Conservation (phyloP, 2,797 vertebrate genomes). For the Microcaecilia unicolor region DNA sequence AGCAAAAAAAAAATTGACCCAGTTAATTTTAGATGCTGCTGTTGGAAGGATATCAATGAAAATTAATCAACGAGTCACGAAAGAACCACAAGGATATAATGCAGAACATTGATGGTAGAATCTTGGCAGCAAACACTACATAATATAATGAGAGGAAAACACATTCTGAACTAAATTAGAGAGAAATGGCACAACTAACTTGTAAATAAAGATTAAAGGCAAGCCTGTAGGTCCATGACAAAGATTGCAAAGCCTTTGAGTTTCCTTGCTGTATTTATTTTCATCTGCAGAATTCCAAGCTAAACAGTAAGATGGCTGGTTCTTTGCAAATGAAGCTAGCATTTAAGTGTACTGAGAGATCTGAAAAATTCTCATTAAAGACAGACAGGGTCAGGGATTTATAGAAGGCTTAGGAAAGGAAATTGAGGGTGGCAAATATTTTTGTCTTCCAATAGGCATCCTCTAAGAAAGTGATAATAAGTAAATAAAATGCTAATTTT, state of each 20-base stretch:
- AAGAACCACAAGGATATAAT: constrained; percentile 36
- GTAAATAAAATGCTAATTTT: too few relatives aligned
- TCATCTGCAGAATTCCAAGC: constrained; percentile 5
- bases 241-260: constrained; percentile 19
- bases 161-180: constrained; percentile 40
- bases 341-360: too few relatives aligned
- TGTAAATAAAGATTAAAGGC: constrained; percentile 41
- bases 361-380: too few relatives aligned
- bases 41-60: constrained; percentile 49
- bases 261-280: constrained; percentile 12
- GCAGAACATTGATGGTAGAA: constrained; percentile 39
- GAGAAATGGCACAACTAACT: constrained; percentile 40
- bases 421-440: too few relatives aligned
- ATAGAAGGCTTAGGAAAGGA: too few relatives aligned
- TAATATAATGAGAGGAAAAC: constrained; percentile 45
- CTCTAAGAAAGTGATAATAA: too few relatives aligned
- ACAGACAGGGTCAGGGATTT: too few relatives aligned
- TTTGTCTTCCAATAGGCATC: too few relatives aligned
- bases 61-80: constrained; percentile 45
- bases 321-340: too few relatives aligned
- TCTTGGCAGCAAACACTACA: constrained; percentile 20
- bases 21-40: constrained; percentile 51
- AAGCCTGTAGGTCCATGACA: constrained; percentile 29
- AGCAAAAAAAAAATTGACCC: constrained; percentile 37
- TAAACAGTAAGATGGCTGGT: background rate